These are phyloP conservation scores for Seira ritae DNA, from an alignment of 2,888 invertebrate genomes.

Conservation along the genomic window DNA sequence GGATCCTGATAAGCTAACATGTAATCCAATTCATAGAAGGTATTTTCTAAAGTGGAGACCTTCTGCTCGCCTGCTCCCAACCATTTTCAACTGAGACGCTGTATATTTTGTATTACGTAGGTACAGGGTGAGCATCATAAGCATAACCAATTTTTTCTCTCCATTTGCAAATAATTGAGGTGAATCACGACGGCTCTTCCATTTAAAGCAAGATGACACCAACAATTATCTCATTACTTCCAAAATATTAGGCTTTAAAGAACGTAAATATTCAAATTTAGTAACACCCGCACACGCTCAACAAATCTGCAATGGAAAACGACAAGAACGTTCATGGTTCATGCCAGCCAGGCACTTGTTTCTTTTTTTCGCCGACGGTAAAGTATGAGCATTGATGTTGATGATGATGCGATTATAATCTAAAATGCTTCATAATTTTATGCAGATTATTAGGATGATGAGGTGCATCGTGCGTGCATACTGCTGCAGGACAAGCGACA, in stretches of 20 bases:
- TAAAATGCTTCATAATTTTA: conserved; percentile 53
- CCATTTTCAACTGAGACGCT: background rate
- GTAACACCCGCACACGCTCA: conserved; percentile 50
- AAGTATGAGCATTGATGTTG: background rate
- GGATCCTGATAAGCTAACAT: background rate
- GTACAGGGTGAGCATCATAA: background rate
- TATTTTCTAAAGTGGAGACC: background rate
- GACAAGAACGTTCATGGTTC: too few species aligned
- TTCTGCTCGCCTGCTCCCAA: background rate
- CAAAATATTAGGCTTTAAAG: conserved; percentile 55
- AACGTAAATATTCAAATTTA: conserved; percentile 54
- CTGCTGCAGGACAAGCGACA: conserved; percentile 40
- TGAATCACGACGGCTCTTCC: conserved; percentile 57
- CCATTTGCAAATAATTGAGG: conserved; percentile 49
- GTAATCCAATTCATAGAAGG: background rate
- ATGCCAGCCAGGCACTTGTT: too few species aligned
- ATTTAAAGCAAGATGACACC: conserved; percentile 64
- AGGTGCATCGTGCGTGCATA: conserved; percentile 55
- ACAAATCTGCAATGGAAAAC: background rate
- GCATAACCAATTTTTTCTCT: background rate
- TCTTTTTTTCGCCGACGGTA: background rate
- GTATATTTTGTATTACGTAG: conserved; percentile 6
- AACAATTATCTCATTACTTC: conserved; percentile 63
- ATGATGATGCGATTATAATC: conserved; percentile 45
- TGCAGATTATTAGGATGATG: conserved; percentile 43